Percentiles rank a stretch among this genome's conserved stretches.
Evolutionary conservation across 2,888 invertebrate genomes (phyloP).

Genomic region (Mylabris sibirica): DNA sequence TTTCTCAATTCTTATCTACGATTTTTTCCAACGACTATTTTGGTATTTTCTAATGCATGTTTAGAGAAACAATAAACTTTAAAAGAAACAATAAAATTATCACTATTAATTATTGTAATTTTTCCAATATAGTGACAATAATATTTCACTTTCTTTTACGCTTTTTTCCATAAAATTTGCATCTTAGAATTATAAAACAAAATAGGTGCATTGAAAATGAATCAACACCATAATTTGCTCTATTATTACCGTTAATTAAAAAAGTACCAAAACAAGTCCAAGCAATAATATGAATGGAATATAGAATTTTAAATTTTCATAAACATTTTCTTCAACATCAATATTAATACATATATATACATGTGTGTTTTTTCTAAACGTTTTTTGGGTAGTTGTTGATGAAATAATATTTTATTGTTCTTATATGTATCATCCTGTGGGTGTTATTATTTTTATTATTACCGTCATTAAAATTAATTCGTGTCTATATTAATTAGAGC

Average conservation of each 20-base stretch:
- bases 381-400: not conserved
- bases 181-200: not conserved
- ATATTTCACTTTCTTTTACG: not conserved
- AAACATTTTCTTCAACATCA: not conserved
- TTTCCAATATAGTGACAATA: not conserved
- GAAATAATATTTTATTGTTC: slow-evolving; percentile 4
- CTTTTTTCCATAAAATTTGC: not conserved
- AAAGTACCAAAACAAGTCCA: slow-evolving; percentile 6
- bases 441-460: not conserved
- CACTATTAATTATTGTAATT: not conserved
- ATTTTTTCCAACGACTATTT: slow-evolving; percentile 6
- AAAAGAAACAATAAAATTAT: not conserved
- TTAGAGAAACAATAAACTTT: not conserved
- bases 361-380: slow-evolving; percentile 2
- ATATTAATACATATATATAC: not conserved
- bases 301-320: not conserved
- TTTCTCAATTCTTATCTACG: not conserved
- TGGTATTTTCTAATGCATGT: not conserved
- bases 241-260: not conserved
- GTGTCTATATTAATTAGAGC: not conserved
- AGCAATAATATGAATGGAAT: slow-evolving; percentile 13
- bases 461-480: not conserved
- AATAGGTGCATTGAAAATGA: not conserved
- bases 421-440: slow-evolving; percentile 7
- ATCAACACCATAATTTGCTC: slow-evolving; percentile 1